Percentiles rank a stretch among this genome's conserved stretches.
Evolutionary conservation across 2,113 vertebrate species (phyloP).

Genomic region (Epinephelus fuscoguttatus): DNA sequence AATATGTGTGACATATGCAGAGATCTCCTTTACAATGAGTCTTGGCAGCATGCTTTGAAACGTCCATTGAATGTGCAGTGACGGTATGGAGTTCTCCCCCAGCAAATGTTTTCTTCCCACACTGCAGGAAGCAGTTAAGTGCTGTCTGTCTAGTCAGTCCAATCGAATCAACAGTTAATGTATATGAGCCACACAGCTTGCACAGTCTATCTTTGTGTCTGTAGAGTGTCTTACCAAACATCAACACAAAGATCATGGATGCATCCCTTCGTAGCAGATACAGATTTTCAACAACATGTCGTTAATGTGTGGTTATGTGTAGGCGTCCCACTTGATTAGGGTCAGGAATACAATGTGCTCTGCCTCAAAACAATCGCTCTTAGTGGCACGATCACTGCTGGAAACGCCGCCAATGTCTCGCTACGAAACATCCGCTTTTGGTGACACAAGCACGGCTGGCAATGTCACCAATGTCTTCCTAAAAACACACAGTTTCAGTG

Average conservation of each 20-base stretch:
- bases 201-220: not conserved
- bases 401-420: too few relatives aligned
- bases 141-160: not conserved
- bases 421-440: too few relatives aligned
- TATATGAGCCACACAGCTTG: not conserved
- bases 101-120: conserved; percentile 17
- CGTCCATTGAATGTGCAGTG: not conserved
- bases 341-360: too few relatives aligned
- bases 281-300: too few relatives aligned
- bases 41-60: not conserved
- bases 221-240: not conserved
- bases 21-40: not conserved
- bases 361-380: too few relatives aligned
- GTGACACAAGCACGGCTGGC: too few relatives aligned
- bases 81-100: not conserved
- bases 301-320: too few relatives aligned
- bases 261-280: too few relatives aligned
- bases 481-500: too few relatives aligned
- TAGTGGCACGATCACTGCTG: too few relatives aligned
- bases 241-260: not conserved
- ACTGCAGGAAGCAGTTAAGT: conserved; percentile 8
- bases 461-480: too few relatives aligned
- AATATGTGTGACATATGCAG: not conserved
- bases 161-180: conserved; percentile 9
- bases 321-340: too few relatives aligned